Evolutionary conservation across 2,797 vertebrate genomes (phyloP), one percentile per base, ranked within the genome.

Genomic region (Aeoliscus strigatus): DNA sequence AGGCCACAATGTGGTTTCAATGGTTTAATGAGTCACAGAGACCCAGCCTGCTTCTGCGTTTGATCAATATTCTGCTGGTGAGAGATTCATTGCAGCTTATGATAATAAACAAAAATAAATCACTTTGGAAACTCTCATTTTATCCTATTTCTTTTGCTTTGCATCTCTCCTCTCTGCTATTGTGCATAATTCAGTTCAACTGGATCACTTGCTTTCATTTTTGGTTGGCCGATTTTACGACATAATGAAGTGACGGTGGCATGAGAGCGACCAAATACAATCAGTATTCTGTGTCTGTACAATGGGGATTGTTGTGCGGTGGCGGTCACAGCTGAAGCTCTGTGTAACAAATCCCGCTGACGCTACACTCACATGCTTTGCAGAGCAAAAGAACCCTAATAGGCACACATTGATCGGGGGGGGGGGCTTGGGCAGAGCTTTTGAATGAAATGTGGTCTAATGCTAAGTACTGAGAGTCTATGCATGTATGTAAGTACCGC

Each of bases 261-360:
- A 15, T 60, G 14, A 66, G 35, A 31, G 39, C 39, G 50, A 43
- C 14, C 47, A 46, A 71, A 63, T 28, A 41, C 53, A 63, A 46
- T 63, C 52, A 51, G 29, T 36, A 42, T 65, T 64, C 60, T 60
- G 55, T 50, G 34, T 28, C 39, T 41, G 44, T 33, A 71, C 67
- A 74, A 55, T 36, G 31, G 51, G 30, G 49, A 55, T 75, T 60
- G 61, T 66, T 74, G 14, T 59, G 52, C 59, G 46, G 51, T 32
- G 56, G 61, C 50, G 34, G 44, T 24, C 61, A 42, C 41, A 55
- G 55, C 59, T 57, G 36, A 62, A 66, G 54, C 59, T 57, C 56
- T 33, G 51, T 39, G 65, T 38, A 58, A 62, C 45, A 75, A 67
- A 73, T 61, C 51, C 64, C 73, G 68, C 77, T 79, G 77, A 74